phyloP scores from a whole-genome alignment of 2,888 invertebrate species.

The Clivina fossor region DNA sequence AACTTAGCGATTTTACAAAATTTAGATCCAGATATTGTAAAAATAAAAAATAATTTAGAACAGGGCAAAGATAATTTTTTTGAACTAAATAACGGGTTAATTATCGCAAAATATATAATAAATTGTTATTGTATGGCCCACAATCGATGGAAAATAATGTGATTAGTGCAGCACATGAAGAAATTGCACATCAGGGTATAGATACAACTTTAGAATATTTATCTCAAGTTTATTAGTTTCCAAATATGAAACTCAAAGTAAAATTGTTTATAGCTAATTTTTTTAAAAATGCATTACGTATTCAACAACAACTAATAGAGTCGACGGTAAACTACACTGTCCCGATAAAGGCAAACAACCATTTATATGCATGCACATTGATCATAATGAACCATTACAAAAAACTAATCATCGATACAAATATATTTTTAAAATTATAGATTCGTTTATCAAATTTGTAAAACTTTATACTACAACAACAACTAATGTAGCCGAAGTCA shows the following conservation, averaged over 20 bases:
- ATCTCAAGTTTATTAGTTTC: constrained; percentile 35
- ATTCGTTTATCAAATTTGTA: too few species aligned
- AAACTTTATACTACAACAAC: too few species aligned
- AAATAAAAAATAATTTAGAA: not conserved
- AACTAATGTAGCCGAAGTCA: too few species aligned
- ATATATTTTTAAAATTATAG: too few species aligned
- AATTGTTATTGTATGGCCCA: constrained; percentile 14
- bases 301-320: constrained; percentile 19
- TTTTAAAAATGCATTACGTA: constrained; percentile 37
- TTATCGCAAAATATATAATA: not conserved
- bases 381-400: constrained; percentile 6
- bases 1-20: not conserved
- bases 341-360: constrained; percentile 37
- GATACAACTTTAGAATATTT: constrained; percentile 37
- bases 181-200: constrained; percentile 35
- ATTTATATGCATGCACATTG: constrained; percentile 36
- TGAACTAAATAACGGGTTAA: not conserved
- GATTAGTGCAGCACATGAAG: constrained; percentile 35
- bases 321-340: constrained; percentile 31
- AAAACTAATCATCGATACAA: too few species aligned
- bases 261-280: constrained; percentile 31
- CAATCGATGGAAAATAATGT: constrained; percentile 1
- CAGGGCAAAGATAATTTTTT: not conserved
- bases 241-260: constrained; percentile 21
- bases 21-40: not conserved